Percentiles rank a stretch among this genome's conserved stretches.
These are phyloP conservation scores for Carassius carassius DNA, from an alignment of 2,113 vertebrate species.

Conservation along the genomic window DNA sequence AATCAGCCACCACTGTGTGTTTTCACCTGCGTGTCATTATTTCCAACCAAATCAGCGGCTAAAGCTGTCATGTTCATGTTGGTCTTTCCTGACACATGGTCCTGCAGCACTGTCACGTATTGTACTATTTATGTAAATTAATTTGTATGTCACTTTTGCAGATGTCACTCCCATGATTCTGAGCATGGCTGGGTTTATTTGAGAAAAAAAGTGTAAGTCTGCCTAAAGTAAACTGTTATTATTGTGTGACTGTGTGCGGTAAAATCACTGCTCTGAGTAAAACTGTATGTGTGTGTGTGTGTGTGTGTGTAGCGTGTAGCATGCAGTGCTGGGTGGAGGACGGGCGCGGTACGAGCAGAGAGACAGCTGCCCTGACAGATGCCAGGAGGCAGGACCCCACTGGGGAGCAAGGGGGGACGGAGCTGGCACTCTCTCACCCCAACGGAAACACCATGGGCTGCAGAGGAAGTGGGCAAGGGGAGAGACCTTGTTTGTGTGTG, in stretches of 20 bases:
- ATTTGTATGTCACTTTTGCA: conserved; percentile 50
- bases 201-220: background rate
- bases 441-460: conserved; percentile 82
- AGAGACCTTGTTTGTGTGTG: conserved; percentile 69
- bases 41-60: conserved; percentile 44
- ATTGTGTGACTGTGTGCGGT: background rate
- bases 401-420: conserved; percentile 78
- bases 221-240: conserved; percentile 29
- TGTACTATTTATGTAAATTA: conserved; percentile 53
- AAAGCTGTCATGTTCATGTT: conserved; percentile 42
- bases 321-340: conserved; percentile 68
- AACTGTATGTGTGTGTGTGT: conserved; percentile 5
- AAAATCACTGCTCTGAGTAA: conserved; percentile 56
- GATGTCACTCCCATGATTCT: conserved; percentile 45
- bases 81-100: conserved; percentile 40
- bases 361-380: conserved; percentile 85
- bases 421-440: conserved; percentile 80
- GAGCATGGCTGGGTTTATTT: conserved; percentile 2
- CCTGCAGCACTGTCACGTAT: background rate
- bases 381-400: conserved; percentile 84
- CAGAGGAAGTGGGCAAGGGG: conserved; percentile 82
- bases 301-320: conserved; percentile 64
- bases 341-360: conserved; percentile 73
- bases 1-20: conserved; percentile 31
- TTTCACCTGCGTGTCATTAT: conserved; percentile 33